These are phyloP conservation scores for Ptychodera flava DNA, from an alignment of 35 echinoderm and acorn worm genomes.

Conservation along the genomic window DNA sequence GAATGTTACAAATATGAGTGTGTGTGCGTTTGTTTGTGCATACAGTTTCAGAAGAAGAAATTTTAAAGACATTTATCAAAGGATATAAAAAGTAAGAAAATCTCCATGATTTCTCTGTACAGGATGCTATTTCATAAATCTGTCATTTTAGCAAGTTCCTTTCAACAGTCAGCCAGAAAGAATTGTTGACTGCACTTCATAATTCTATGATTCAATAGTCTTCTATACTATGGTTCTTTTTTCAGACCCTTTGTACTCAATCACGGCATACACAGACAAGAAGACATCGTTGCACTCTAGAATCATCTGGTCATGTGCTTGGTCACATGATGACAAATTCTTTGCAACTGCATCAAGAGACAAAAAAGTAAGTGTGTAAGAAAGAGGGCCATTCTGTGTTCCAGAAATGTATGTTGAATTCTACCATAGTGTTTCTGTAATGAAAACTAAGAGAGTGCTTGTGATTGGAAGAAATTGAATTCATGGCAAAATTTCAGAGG, in stretches of 20 bases:
- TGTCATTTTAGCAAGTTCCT: no score
- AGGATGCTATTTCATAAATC: no score
- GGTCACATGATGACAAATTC: slow-evolving; percentile 86
- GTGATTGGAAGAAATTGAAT: neutral
- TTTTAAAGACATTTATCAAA: no score
- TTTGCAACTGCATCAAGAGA: slow-evolving; percentile 92
- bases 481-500: neutral
- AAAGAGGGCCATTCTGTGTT: neutral
- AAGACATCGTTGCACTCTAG: slow-evolving; percentile 69
- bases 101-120: no score
- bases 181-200: no score
- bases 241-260: slow-evolving; percentile 36
- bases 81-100: no score
- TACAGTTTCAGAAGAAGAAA: no score
- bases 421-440: neutral
- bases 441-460: neutral
- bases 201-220: no score
- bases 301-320: slow-evolving; percentile 92
- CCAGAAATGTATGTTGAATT: neutral
- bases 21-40: no score
- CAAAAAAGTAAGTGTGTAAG: slow-evolving; percentile 58
- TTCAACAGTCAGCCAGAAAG: no score
- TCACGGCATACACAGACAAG: slow-evolving; percentile 79
- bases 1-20: no score
- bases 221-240: no score